A percentile compares a stretch with the other conserved stretches of the same genome.
These are phyloP conservation scores for Dipodomys ordii DNA, from an alignment of 2,113 vertebrate species.

Conservation along the genomic window DNA sequence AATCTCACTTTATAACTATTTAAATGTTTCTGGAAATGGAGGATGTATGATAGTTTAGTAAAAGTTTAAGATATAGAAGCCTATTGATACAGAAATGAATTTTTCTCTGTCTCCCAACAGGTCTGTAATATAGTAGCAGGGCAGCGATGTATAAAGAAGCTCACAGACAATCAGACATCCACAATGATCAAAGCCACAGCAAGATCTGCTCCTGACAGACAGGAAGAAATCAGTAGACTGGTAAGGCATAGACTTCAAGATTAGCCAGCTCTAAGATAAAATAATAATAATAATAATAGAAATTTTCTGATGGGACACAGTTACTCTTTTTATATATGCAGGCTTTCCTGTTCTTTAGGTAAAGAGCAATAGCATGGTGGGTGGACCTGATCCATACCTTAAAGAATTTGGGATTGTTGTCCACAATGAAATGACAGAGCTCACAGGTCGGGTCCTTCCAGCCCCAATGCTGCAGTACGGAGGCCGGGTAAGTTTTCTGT, in stretches of 20 bases:
- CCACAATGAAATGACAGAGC: conserved; percentile 98
- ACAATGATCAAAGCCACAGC: conserved; percentile 99
- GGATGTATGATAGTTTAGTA: neutral
- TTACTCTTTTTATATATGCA: conserved; percentile 71
- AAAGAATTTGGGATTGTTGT: conserved; percentile 99
- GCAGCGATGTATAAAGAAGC: conserved; percentile 98
- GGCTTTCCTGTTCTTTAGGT: conserved; percentile 87
- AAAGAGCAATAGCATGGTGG: conserved; percentile 99
- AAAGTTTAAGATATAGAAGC: conserved; percentile 16
- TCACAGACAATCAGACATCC: conserved; percentile 99
- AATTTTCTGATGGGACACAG: conserved; percentile 58
- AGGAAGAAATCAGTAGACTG: conserved; percentile 98
- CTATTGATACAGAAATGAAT: neutral
- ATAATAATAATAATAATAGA: neutral
- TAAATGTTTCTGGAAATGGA: conserved; percentile 17
- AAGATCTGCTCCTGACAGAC: conserved; percentile 96
- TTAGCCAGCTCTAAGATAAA: conserved; percentile 44
- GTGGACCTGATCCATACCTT: conserved; percentile 97
- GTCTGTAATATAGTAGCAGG: conserved; percentile 99
- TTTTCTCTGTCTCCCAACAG: conserved; percentile 82
- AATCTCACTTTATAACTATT: neutral
- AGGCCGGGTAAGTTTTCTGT: conserved; percentile 94
- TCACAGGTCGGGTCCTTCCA: conserved; percentile 97
- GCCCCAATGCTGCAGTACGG: conserved; percentile 99
- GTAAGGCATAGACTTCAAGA: conserved; percentile 77